These are phyloP conservation scores for Bombus pyrosoma DNA, from an alignment of 1,140 invertebrate species.

Conservation along the genomic window DNA sequence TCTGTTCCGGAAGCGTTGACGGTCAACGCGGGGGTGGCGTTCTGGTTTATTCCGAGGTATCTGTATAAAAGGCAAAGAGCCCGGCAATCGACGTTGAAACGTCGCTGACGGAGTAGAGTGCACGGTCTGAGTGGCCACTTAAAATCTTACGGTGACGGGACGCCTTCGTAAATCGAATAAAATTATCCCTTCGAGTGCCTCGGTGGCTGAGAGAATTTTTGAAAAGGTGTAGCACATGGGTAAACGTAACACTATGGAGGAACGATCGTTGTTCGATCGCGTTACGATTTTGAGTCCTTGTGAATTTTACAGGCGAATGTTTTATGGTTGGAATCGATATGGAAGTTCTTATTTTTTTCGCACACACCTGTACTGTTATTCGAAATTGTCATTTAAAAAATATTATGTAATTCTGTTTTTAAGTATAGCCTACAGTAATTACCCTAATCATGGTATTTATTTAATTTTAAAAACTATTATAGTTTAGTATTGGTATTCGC, in stretches of 20 bases:
- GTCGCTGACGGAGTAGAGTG: conserved; percentile 13
- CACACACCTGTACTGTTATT: not conserved
- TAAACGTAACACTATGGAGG: not conserved
- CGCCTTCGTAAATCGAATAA: conserved; percentile 28
- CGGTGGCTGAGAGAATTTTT: conserved; percentile 5
- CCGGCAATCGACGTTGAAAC: conserved; percentile 20
- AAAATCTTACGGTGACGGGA: conserved; percentile 45
- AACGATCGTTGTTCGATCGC: not conserved
- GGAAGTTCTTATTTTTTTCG: not conserved
- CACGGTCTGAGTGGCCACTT: conserved; percentile 44
- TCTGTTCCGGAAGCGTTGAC: not conserved
- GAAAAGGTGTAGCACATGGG: not conserved
- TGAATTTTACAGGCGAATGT: too few relatives aligned
- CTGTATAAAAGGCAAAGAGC: conserved; percentile 11
- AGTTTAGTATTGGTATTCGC: too few relatives aligned
- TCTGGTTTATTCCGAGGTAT: not conserved
- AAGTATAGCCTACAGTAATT: too few relatives aligned
- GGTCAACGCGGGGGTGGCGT: not conserved
- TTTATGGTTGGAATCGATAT: not conserved
- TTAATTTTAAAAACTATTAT: too few relatives aligned
- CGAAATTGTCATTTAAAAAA: not conserved
- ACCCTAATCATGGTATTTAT: too few relatives aligned
- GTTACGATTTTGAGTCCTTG: not conserved
- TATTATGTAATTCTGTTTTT: not conserved
- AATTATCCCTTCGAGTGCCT: conserved; percentile 22